phyloP scores from a whole-genome alignment of 2,113 vertebrate genomes.

The Aptenodytes patagonicus region DNA sequence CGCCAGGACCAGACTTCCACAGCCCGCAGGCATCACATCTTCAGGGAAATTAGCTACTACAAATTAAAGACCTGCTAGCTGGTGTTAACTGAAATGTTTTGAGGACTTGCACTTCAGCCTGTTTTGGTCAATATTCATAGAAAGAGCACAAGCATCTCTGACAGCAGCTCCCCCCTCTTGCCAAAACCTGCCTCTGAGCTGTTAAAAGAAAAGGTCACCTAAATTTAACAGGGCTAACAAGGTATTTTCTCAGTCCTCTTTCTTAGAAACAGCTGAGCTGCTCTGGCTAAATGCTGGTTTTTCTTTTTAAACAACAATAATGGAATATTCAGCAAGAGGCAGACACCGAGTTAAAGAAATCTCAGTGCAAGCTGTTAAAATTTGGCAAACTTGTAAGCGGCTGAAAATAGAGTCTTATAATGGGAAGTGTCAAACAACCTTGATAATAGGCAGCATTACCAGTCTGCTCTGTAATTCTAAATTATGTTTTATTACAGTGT shows the following conservation, averaged over 20 bases:
- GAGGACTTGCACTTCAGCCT: not conserved
- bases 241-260: conserved; percentile 15
- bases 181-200: conserved; percentile 25
- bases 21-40: not conserved
- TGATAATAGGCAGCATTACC: conserved; percentile 58
- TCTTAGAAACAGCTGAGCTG: conserved; percentile 39
- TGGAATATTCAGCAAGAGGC: conserved; percentile 26
- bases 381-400: conserved; percentile 34
- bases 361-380: conserved; percentile 47
- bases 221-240: conserved; percentile 47
- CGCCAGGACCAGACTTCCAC: fast-evolving
- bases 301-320: conserved; percentile 22
- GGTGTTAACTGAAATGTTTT: not conserved
- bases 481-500: conserved; percentile 55
- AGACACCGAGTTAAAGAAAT: conserved; percentile 29
- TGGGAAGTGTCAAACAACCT: conserved; percentile 59
- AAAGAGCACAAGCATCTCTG: not conserved
- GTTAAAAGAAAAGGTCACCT: conserved; percentile 49
- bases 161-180: not conserved
- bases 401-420: conserved; percentile 59
- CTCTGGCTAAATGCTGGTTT: not conserved
- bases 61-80: not conserved
- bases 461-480: conserved; percentile 52
- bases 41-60: not conserved
- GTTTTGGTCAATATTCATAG: conserved; percentile 28